Percentiles rank a stretch among this genome's conserved stretches.
Evolutionary conservation across 1,140 invertebrate genomes (phyloP).

Genomic region (Tetraneura akinire): DNA sequence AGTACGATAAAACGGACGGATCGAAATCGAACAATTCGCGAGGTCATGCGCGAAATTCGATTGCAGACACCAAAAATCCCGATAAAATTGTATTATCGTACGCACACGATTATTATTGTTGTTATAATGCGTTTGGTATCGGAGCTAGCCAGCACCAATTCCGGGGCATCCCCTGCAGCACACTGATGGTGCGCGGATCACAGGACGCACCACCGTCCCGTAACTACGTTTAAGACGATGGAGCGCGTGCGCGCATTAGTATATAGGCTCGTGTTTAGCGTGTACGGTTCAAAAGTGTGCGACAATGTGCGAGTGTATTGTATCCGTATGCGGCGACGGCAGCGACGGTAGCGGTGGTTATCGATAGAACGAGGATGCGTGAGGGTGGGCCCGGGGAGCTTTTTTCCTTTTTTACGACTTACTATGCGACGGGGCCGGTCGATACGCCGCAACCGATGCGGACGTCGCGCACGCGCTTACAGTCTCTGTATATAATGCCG

Average conservation of each 20-base stretch:
- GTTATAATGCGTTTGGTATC: not conserved
- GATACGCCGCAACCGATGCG: slow-evolving; percentile 16
- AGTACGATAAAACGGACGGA: too few species aligned
- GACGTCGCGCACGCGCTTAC: slow-evolving; percentile 20
- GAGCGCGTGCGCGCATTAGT: not conserved
- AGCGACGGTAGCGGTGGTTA: not conserved
- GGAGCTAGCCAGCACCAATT: not conserved
- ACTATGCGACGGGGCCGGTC: slow-evolving; percentile 27
- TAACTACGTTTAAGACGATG: not conserved
- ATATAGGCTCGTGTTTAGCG: too few species aligned
- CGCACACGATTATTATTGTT: not conserved
- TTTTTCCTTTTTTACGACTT: slow-evolving; percentile 22
- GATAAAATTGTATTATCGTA: not conserved
- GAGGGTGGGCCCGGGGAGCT: slow-evolving; percentile 41
- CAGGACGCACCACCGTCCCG: not conserved
- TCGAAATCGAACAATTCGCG: not conserved
- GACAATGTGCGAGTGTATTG: not conserved
- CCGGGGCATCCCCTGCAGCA: slow-evolving; percentile 33
- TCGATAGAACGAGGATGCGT: not conserved
- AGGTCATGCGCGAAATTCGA: not conserved
- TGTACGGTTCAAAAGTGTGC: not conserved
- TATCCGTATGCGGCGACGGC: not conserved
- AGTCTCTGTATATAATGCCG: too few species aligned
- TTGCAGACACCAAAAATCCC: not conserved
- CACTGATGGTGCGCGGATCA: not conserved